Percentiles rank a stretch among this genome's conserved stretches.
Conservation (phyloP, 2,113 vertebrate species). For the Oncorhynchus gorbuscha region DNA sequence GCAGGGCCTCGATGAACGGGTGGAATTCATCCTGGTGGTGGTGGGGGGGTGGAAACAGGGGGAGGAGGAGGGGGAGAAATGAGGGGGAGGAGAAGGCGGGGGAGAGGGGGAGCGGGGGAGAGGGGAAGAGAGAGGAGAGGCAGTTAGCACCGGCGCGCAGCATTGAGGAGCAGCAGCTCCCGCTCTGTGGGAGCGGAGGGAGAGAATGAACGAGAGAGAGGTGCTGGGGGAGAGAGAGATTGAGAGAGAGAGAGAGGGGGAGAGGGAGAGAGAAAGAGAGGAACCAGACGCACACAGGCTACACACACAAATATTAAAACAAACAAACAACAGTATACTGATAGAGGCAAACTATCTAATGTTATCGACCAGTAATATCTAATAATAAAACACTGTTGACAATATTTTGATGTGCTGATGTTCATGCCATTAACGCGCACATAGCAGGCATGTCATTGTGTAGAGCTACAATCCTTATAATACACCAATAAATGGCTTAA, state of each 20-base stretch:
- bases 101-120: constrained; percentile 53
- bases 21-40: constrained; percentile 92
- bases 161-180: constrained; percentile 68
- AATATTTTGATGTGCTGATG: not conserved
- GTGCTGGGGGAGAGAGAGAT: constrained; percentile 17
- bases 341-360: not conserved
- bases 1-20: constrained; percentile 97
- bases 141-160: constrained; percentile 75
- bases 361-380: not conserved
- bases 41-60: constrained; percentile 55
- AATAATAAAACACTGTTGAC: not conserved
- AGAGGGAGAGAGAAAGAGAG: not conserved
- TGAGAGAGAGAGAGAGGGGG: constrained; percentile 9
- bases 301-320: constrained; percentile 41
- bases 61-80: constrained; percentile 57
- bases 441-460: not conserved
- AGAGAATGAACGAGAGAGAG: constrained; percentile 35
- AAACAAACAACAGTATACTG: constrained; percentile 28
- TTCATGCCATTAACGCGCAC: not conserved
- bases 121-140: constrained; percentile 70
- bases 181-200: constrained; percentile 64
- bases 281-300: not conserved
- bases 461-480: not conserved
- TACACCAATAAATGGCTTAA: not conserved
- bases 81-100: constrained; percentile 57